phyloP scores from a whole-genome alignment of 2,888 invertebrate species.

The Mylabris sibirica region DNA sequence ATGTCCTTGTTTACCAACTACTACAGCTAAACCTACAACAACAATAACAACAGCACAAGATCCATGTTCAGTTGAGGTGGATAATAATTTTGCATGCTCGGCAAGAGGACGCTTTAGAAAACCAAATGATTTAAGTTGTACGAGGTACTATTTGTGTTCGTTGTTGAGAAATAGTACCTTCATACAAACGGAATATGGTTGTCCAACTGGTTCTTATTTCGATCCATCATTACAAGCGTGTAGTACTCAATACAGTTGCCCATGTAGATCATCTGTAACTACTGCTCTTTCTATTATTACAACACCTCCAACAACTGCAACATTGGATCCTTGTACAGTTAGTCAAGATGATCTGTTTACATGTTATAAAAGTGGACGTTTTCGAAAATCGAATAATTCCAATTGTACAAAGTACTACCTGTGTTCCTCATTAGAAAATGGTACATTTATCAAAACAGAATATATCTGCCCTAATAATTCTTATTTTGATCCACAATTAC shows the following conservation, averaged over 20 bases:
- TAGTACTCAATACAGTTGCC: conserved; percentile 33
- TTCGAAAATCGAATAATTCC: conserved; percentile 41
- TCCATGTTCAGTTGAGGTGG: background rate
- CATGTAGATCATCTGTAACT: conserved; percentile 26
- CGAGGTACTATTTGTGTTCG: conserved; percentile 40
- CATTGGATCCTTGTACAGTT: background rate
- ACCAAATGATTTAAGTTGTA: conserved; percentile 49
- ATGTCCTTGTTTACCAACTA: conserved; percentile 34
- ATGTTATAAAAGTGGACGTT: conserved; percentile 35
- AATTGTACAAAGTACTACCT: conserved; percentile 61
- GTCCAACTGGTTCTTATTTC: conserved; percentile 38
- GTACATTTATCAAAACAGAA: conserved; percentile 52
- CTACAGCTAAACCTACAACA: background rate
- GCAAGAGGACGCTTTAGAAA: conserved; percentile 61
- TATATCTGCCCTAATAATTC: conserved; percentile 42
- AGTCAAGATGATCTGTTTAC: conserved; percentile 12
- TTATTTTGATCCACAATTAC: conserved; percentile 37
- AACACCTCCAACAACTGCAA: background rate
- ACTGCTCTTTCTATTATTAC: background rate
- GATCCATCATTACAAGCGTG: conserved; percentile 39
- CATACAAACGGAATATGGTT: conserved; percentile 49
- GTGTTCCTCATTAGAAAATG: conserved; percentile 56
- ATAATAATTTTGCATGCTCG: conserved; percentile 54
- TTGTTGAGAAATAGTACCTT: conserved; percentile 43
- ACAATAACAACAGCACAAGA: conserved; percentile 2